A percentile compares a stretch with the other conserved stretches of the same genome.
phyloP scores from a whole-genome alignment of 2,113 vertebrate genomes.

The Xiphias gladius region DNA sequence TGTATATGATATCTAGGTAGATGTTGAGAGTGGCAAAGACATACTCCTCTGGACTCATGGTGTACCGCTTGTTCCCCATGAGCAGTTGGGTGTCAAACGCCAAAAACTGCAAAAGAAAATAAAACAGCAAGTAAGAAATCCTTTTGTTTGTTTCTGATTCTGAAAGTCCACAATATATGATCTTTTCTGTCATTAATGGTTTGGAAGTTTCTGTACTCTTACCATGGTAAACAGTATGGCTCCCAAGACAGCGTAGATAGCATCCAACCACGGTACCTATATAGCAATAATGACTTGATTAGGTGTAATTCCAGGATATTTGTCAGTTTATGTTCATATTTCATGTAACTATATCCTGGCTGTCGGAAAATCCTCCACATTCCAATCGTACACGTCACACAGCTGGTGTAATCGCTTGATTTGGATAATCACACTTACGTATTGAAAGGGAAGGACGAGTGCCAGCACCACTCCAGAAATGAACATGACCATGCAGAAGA shows the following conservation, averaged over 20 bases:
- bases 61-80: constrained; percentile 91
- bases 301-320: constrained; percentile 1
- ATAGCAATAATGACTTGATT: constrained; percentile 1
- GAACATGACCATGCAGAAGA: constrained; percentile 90
- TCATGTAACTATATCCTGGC: background rate
- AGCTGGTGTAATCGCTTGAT: background rate
- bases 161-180: background rate
- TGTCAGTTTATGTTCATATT: background rate
- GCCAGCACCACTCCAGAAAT: constrained; percentile 89
- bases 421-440: constrained; percentile 83
- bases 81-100: constrained; percentile 94
- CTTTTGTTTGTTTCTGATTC: background rate
- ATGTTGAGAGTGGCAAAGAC: constrained; percentile 96
- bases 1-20: constrained; percentile 94
- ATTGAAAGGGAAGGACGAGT: constrained; percentile 89
- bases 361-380: background rate
- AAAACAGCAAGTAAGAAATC: constrained; percentile 6
- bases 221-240: constrained; percentile 94
- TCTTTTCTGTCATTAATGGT: background rate
- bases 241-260: constrained; percentile 88
- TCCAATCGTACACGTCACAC: background rate
- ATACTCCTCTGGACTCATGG: constrained; percentile 93
- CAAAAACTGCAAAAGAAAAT: constrained; percentile 87
- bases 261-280: constrained; percentile 93
- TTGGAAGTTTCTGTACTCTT: constrained; percentile 56